A percentile compares a stretch with the other conserved stretches of the same genome.
Evolutionary conservation across 2,113 vertebrate species (phyloP).

Genomic region (Platichthys flesus): DNA sequence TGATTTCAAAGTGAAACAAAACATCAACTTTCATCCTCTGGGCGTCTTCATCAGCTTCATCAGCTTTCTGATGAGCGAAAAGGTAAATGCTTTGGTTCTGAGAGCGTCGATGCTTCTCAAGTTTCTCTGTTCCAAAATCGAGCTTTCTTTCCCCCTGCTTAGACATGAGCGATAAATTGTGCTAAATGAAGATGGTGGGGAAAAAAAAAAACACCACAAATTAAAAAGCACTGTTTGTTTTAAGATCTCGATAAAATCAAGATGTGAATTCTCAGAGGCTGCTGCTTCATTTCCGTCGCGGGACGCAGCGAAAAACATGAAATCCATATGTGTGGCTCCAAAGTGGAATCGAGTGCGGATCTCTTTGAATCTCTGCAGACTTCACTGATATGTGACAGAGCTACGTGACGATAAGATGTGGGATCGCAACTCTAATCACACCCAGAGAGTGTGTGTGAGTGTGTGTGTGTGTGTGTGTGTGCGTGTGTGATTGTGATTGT

Average conservation of each 20-base stretch:
- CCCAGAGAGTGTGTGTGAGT: constrained; percentile 13
- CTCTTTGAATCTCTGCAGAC: constrained; percentile 15
- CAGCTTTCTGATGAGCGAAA: constrained; percentile 49
- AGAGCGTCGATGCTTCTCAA: constrained; percentile 23
- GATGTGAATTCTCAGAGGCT: background rate
- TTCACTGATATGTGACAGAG: constrained; percentile 3
- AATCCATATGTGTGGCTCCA: constrained; percentile 39
- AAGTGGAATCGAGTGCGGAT: constrained; percentile 15
- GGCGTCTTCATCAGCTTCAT: constrained; percentile 48
- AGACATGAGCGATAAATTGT: constrained; percentile 36
- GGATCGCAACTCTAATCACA: constrained; percentile 47
- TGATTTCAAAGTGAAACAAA: constrained; percentile 68
- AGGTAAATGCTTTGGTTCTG: constrained; percentile 53
- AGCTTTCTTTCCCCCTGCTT: constrained; percentile 2
- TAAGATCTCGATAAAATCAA: constrained; percentile 16
- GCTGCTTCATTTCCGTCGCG: constrained; percentile 16
- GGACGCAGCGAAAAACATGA: background rate
- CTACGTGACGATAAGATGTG: constrained; percentile 1
- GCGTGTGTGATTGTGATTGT: constrained; percentile 7
- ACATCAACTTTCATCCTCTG: constrained; percentile 67
- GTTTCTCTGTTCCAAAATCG: constrained; percentile 4
- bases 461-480: constrained; percentile 9
- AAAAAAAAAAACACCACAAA: background rate
- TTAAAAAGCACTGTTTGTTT: constrained; percentile 32
- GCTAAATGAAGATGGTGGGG: constrained; percentile 34